phyloP scores from a whole-genome alignment of 2,888 invertebrate genomes.

The Amphipyra tragopoginis region DNA sequence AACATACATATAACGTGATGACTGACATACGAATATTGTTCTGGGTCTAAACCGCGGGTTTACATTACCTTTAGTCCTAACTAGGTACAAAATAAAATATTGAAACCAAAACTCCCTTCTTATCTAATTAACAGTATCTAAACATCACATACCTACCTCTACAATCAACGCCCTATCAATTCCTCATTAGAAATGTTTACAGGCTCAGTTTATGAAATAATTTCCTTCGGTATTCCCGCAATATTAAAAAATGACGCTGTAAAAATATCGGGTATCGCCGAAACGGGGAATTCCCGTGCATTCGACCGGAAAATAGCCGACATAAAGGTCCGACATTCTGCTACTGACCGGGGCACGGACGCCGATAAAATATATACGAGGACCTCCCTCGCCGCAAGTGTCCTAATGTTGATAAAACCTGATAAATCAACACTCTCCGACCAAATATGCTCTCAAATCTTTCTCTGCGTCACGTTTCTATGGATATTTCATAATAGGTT shows the following conservation, averaged over 20 bases:
- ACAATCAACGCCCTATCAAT: slow-evolving; percentile 7
- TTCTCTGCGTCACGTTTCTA: slow-evolving; percentile 29
- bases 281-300: slow-evolving; percentile 83
- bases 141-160: no score
- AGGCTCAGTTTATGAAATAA: slow-evolving; percentile 27
- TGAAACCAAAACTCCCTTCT: background rate
- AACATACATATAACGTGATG: no score
- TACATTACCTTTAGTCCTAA: no score
- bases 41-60: no score
- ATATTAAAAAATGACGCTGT: slow-evolving; percentile 76
- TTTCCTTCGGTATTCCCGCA: slow-evolving; percentile 46
- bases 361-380: slow-evolving; percentile 78
- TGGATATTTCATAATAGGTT: slow-evolving; percentile 13
- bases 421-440: slow-evolving; percentile 50
- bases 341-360: slow-evolving; percentile 76
- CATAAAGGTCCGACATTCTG: slow-evolving; percentile 86
- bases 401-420: slow-evolving; percentile 66
- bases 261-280: slow-evolving; percentile 81
- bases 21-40: no score
- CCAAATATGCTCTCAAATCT: slow-evolving; percentile 41
- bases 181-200: slow-evolving; percentile 24
- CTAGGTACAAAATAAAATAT: no score
- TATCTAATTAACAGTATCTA: background rate
- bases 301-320: slow-evolving; percentile 87
- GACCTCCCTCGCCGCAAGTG: slow-evolving; percentile 65